These are phyloP conservation scores for Hippocampus comes DNA, from an alignment of 2,113 vertebrate species.

Conservation along the genomic window DNA sequence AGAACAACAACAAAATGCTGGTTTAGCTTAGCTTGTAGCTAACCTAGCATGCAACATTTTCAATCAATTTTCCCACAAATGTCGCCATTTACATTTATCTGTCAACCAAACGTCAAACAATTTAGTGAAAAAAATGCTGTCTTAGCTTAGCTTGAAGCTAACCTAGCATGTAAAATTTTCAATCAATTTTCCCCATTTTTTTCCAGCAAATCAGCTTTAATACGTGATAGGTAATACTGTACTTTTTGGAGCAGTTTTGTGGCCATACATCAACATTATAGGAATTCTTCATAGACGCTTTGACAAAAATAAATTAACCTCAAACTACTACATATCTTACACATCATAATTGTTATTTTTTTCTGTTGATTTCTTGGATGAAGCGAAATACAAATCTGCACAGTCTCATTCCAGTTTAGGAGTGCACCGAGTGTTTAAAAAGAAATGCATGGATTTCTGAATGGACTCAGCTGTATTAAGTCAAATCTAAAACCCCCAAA, in stretches of 20 bases:
- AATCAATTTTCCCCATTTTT: neutral
- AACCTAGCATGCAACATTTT: too few relatives aligned
- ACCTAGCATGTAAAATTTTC: neutral
- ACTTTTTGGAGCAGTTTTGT: neutral
- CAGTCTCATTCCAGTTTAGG: neutral
- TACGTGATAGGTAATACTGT: neutral
- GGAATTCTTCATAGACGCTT: neutral
- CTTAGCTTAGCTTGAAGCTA: too few relatives aligned
- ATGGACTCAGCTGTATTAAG: neutral
- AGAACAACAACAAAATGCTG: too few relatives aligned
- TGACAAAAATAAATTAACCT: neutral
- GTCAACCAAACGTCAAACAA: too few relatives aligned
- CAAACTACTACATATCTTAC: neutral
- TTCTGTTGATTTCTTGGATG: neutral
- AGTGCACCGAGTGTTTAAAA: neutral
- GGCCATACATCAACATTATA: neutral
- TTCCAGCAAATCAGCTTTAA: neutral
- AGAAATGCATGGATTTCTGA: neutral
- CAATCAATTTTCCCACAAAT: too few relatives aligned
- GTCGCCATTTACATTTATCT: too few relatives aligned
- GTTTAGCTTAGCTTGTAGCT: too few relatives aligned
- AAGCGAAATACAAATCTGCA: neutral
- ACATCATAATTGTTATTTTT: neutral
- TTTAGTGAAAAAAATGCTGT: too few relatives aligned
- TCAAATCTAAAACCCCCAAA: too few relatives aligned